Evolutionary conservation across 2,888 invertebrate species (phyloP).

Genomic region (Stenurella melanura): DNA sequence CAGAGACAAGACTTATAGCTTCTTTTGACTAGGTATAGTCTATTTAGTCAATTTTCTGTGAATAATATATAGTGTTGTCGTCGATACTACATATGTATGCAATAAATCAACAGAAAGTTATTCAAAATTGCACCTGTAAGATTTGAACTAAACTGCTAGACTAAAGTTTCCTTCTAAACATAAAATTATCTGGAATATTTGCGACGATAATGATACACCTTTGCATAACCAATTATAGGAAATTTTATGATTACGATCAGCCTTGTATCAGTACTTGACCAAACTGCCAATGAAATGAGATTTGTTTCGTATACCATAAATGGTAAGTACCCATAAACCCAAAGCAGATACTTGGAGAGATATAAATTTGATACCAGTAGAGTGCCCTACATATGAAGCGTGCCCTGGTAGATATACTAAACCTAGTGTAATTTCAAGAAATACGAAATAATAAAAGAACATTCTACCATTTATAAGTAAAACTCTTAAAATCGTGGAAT

Average conservation of each 20-base stretch:
- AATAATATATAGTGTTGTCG: no score
- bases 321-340: slow-evolving; percentile 13
- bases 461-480: slow-evolving; percentile 48
- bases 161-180: no score
- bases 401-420: not conserved
- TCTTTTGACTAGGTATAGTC: no score
- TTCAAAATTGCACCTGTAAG: no score
- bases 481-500: slow-evolving; percentile 38
- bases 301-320: slow-evolving; percentile 9
- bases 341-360: not conserved
- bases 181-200: no score
- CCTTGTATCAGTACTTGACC: not conserved
- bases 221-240: not conserved
- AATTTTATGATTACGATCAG: not conserved
- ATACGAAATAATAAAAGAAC: slow-evolving; percentile 25
- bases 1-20: no score
- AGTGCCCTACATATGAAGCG: slow-evolving; percentile 15
- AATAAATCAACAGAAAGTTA: no score
- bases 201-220: no score
- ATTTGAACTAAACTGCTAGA: no score
- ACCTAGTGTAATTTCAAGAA: slow-evolving; percentile 1
- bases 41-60: no score
- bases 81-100: no score
- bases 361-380: slow-evolving; percentile 6
- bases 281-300: not conserved